Base-by-base conservation (phyloP, 2,113 vertebrate species). In the Oreotrochilus melanogaster region DNA sequence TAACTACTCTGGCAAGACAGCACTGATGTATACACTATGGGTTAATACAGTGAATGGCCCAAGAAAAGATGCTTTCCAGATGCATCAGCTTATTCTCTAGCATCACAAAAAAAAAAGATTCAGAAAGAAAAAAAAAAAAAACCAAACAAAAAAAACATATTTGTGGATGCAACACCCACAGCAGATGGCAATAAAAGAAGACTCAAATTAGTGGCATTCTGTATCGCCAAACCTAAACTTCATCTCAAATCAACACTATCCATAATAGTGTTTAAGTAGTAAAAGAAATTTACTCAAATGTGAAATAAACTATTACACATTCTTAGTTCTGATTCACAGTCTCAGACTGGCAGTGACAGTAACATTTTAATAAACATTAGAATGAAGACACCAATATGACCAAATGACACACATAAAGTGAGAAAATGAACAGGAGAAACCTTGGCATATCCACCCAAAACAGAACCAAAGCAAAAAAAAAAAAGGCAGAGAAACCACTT, bases 241-340 rank as follows among this genome's bases (percentile, higher is more conserved):
- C 88, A 94, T 78, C 90, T 93, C 92, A 81, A 86, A 96, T 93
- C 95, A 95, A 95, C 94, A 96, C 93, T 78, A 93, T 51, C 79
- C 89, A 78, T 95, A 95, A 96, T 88, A 88, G 65, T 92, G 88
- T 93, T 94, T 95, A 94, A 96, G 89, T 92, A 95, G 65, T 88
- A 97, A 75, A 96, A 93, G 92, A 67, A 95, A 96, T 95, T 95
- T 94, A 88, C 89, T 95, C 71, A 86, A 92, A 96, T 96, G 95
- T 96, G 95, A 95, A 96, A 96, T 96, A 96, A 97, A 96, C 95
- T 95, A 96, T 97, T 97, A 96, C 92, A 96, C 90, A 96, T 96
- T 96, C 88, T 86, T 94, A 94, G 90, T 94, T 96, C 95, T 96
- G 95, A 96, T 93, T 94, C 93, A 93, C 95, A 96, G 95, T 54